A percentile compares a stretch with the other conserved stretches of the same genome.
These are phyloP conservation scores for Rhagonycha lutea DNA, from an alignment of 2,888 invertebrate species.

Conservation along the genomic window DNA sequence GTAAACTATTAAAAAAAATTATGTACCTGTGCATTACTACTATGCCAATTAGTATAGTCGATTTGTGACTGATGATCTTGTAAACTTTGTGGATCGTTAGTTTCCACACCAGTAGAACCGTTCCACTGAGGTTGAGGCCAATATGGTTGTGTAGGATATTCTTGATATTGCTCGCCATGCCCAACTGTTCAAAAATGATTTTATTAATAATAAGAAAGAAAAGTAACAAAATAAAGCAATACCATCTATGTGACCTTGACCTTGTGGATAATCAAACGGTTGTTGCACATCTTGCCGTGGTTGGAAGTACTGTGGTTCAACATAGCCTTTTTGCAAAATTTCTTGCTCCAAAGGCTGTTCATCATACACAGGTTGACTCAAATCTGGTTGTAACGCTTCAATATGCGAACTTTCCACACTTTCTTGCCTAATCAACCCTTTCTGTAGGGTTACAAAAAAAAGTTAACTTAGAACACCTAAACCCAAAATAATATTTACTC, in stretches of 20 bases:
- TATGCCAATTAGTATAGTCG: conserved; percentile 48
- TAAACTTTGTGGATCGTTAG: conserved; percentile 44
- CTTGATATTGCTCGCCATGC: conserved; percentile 45
- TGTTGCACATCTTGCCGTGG: conserved; percentile 36
- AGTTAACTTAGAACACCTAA: background rate
- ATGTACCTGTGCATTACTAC: conserved; percentile 51
- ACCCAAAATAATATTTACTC: conserved; percentile 7
- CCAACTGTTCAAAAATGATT: conserved; percentile 32
- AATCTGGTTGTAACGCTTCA: conserved; percentile 14
- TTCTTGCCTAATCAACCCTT: conserved; percentile 40
- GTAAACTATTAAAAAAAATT: background rate
- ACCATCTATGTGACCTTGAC: conserved; percentile 35
- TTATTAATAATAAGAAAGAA: background rate
- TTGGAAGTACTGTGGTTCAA: conserved; percentile 35
- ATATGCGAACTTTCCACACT: conserved; percentile 32
- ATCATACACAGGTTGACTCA: conserved; percentile 22
- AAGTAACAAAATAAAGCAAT: conserved; percentile 19
- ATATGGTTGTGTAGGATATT: conserved; percentile 40
- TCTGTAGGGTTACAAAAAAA: conserved; percentile 31
- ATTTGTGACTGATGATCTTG: conserved; percentile 39
- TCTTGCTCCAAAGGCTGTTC: conserved; percentile 31
- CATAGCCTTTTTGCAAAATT: conserved; percentile 33
- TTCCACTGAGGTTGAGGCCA: conserved; percentile 42
- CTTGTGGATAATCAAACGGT: conserved; percentile 30
- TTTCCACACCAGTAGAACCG: conserved; percentile 32